Conservation (phyloP, 1,140 invertebrate genomes). For the Schmidtea mediterranea region DNA sequence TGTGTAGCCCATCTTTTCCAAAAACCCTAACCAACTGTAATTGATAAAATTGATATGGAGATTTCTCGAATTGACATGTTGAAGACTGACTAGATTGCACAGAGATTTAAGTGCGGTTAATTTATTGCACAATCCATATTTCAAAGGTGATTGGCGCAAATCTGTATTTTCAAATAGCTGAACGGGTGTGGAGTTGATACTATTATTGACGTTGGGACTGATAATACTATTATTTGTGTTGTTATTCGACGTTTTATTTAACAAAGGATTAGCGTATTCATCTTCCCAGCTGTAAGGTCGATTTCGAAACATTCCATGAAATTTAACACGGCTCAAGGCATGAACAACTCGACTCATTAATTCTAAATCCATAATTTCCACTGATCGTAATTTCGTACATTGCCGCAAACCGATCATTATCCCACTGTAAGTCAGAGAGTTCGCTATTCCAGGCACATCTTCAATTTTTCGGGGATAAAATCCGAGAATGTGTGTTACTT, state of each 20-base stretch:
- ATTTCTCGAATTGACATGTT: too few relatives aligned
- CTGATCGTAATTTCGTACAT: conserved; percentile 1
- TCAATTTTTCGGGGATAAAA: conserved; percentile 5
- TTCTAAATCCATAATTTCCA: conserved; percentile 6
- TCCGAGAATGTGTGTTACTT: conserved; percentile 5
- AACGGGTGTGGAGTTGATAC: too few relatives aligned
- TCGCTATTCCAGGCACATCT: neutral
- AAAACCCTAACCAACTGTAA: too few relatives aligned
- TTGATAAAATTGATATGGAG: too few relatives aligned
- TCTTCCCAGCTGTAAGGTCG: conserved; percentile 4
- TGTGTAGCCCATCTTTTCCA: too few relatives aligned
- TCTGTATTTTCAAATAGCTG: too few relatives aligned
- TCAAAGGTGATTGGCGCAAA: too few relatives aligned
- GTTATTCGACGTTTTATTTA: neutral
- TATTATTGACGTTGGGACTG: too few relatives aligned
- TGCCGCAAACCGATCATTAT: neutral
- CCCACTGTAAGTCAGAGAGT: neutral
- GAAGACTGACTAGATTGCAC: too few relatives aligned
- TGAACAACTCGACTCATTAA: conserved; percentile 1
- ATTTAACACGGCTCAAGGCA: neutral
- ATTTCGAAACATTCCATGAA: conserved; percentile 6
- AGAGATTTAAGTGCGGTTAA: too few relatives aligned
- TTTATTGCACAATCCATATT: too few relatives aligned
- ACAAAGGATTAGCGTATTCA: neutral
- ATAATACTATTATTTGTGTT: too few relatives aligned